Evolutionary conservation across 1,140 invertebrate species (phyloP).

Genomic region (Drosophila pectinifera): DNA sequence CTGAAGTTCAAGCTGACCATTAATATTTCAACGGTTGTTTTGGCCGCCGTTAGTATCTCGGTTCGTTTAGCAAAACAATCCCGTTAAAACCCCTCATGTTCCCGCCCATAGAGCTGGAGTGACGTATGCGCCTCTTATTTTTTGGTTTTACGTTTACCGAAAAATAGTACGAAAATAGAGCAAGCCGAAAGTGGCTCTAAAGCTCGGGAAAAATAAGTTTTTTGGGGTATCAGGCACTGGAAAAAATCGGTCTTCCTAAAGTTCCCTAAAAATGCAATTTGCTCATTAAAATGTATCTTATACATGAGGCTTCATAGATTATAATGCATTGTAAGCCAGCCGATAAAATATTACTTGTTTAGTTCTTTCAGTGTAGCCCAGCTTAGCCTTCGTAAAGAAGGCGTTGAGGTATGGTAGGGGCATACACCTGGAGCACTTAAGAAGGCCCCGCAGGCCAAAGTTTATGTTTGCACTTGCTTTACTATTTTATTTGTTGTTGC

Average conservation of each 20-base stretch:
- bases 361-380: slow-evolving; percentile 3
- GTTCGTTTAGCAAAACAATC: slow-evolving; percentile 56
- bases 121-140: slow-evolving; percentile 20
- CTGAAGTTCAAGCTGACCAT: slow-evolving; percentile 56
- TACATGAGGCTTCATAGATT: too few species aligned
- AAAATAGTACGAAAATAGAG: slow-evolving; percentile 38
- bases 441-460: slow-evolving; percentile 46
- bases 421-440: slow-evolving; percentile 44
- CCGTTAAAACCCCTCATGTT: slow-evolving; percentile 16
- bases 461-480: slow-evolving; percentile 41
- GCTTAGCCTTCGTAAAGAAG: slow-evolving; percentile 4
- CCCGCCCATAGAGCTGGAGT: slow-evolving; percentile 13
- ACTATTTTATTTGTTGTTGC: slow-evolving; percentile 58
- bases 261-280: background rate
- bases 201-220: slow-evolving; percentile 44
- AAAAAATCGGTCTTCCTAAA: background rate
- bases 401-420: slow-evolving; percentile 6
- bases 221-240: slow-evolving; percentile 4
- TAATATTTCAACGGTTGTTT: slow-evolving; percentile 61
- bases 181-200: slow-evolving; percentile 28
- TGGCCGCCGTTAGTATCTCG: slow-evolving; percentile 26
- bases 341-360: too few species aligned
- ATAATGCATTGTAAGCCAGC: too few species aligned
- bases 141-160: slow-evolving; percentile 17
- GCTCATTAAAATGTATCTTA: too few species aligned